These are phyloP conservation scores for Odontamblyopus rebecca DNA, from an alignment of 2,797 vertebrate species.

Conservation along the genomic window DNA sequence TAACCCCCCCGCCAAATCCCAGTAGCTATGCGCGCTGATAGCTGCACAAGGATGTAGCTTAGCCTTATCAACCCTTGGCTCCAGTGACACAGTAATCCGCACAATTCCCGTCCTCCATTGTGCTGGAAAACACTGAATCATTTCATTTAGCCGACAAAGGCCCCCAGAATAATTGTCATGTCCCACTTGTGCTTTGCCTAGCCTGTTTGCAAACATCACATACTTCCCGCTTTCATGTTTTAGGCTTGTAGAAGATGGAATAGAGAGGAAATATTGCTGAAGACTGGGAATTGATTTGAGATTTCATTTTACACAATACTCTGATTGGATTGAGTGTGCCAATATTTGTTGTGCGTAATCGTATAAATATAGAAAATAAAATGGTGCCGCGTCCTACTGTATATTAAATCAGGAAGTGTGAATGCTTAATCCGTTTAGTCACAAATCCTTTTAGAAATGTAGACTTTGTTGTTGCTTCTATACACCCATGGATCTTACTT, in stretches of 20 bases:
- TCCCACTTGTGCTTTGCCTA: slow-evolving; percentile 25
- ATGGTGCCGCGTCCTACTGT: neutral
- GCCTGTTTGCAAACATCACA: slow-evolving; percentile 35
- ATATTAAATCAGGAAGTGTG: neutral
- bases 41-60: slow-evolving; percentile 75
- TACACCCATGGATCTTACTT: neutral
- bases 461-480: neutral
- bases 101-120: slow-evolving; percentile 64
- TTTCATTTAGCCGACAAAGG: slow-evolving; percentile 68
- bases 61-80: slow-evolving; percentile 75
- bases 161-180: slow-evolving; percentile 45
- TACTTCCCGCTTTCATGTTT: slow-evolving; percentile 24
- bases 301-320: neutral
- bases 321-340: neutral
- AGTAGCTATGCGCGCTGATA: slow-evolving; percentile 68
- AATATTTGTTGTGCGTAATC: neutral
- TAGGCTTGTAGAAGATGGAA: neutral
- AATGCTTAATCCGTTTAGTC: neutral
- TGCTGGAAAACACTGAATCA: slow-evolving; percentile 60
- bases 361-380: neutral
- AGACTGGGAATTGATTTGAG: neutral
- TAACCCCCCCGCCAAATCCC: slow-evolving; percentile 67
- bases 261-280: too few relatives aligned
- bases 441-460: neutral
- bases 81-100: slow-evolving; percentile 74